phyloP scores from a whole-genome alignment of 2,797 vertebrate species.

The Spea hammondii region DNA sequence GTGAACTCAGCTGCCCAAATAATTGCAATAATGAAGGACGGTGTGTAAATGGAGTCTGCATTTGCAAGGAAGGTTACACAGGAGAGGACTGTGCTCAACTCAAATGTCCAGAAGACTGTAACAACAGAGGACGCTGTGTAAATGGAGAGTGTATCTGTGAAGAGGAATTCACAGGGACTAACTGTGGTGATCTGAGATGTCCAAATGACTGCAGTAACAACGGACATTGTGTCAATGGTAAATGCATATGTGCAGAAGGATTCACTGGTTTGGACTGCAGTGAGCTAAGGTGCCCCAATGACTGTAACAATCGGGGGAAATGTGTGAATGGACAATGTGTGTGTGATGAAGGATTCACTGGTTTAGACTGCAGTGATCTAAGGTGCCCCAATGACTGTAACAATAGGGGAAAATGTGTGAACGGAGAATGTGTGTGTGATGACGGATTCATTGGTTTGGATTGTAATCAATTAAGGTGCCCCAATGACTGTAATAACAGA shows the following conservation, averaged over 20 bases:
- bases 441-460: conserved; percentile 74
- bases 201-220: conserved; percentile 76
- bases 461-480: conserved; percentile 81
- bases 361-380: conserved; percentile 75
- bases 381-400: conserved; percentile 82
- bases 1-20: conserved; percentile 77
- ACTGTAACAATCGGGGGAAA: conserved; percentile 74
- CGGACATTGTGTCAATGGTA: conserved; percentile 78
- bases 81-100: conserved; percentile 80
- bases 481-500: conserved; percentile 71
- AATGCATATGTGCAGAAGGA: conserved; percentile 79
- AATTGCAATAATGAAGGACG: conserved; percentile 83
- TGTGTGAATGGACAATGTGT: conserved; percentile 77
- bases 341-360: conserved; percentile 75
- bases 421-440: conserved; percentile 79
- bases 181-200: conserved; percentile 79
- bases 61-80: conserved; percentile 84
- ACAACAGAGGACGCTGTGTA: conserved; percentile 75
- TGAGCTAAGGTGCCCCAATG: conserved; percentile 74
- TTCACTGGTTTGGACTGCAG: conserved; percentile 82
- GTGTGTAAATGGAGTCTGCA: conserved; percentile 80
- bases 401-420: conserved; percentile 75
- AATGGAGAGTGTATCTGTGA: conserved; percentile 83
- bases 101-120: conserved; percentile 80
- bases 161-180: conserved; percentile 75